These are phyloP conservation scores for Eleutherodactylus coqui DNA, from an alignment of 2,797 vertebrate genomes.

Conservation along the genomic window DNA sequence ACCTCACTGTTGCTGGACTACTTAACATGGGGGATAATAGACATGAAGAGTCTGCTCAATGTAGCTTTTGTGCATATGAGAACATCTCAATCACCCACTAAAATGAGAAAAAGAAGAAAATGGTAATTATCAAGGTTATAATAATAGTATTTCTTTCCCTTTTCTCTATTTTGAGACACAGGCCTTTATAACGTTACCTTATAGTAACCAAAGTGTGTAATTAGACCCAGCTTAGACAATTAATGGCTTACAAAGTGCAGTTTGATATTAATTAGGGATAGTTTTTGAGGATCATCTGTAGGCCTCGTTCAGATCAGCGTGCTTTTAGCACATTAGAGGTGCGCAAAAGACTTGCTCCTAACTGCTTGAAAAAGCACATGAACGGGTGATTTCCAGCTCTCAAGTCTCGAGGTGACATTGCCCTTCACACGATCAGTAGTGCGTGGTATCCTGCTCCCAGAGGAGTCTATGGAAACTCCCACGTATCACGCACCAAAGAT, in stretches of 20 bases:
- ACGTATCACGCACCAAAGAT: no score
- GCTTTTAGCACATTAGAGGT: no score
- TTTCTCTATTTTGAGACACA: background rate
- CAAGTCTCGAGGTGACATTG: no score
- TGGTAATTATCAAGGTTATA: background rate
- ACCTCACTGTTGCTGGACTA: slow-evolving; percentile 33
- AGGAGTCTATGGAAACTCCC: no score
- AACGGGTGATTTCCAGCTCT: no score
- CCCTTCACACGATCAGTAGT: no score
- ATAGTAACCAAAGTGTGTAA: background rate
- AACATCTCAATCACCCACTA: slow-evolving; percentile 15
- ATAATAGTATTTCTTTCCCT: background rate
- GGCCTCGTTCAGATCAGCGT: no score
- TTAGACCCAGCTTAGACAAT: no score
- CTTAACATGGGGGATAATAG: background rate
- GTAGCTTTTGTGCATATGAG: background rate
- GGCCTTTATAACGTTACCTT: background rate
- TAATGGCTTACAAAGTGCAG: background rate
- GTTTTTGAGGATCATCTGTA: no score
- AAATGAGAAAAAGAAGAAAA: background rate
- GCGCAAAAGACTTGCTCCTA: no score
- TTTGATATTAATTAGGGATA: background rate
- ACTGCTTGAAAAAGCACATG: no score
- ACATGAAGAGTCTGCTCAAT: background rate
- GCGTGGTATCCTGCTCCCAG: no score